These are phyloP conservation scores for Rhagologus leucostigma DNA, from an alignment of 2,113 vertebrate genomes.

Conservation along the genomic window DNA sequence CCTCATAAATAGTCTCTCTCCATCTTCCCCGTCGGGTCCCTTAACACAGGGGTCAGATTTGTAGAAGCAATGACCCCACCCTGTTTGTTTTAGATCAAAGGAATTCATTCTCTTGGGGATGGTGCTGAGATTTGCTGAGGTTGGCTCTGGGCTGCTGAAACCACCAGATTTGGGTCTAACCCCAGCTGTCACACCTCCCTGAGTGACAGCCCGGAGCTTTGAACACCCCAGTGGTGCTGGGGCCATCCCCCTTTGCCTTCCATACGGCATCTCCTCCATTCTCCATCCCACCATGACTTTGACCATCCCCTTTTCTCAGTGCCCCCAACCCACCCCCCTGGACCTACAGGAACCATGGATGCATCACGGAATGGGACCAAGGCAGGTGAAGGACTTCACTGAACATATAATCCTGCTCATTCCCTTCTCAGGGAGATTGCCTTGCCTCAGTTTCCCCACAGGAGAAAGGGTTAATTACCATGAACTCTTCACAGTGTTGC, in stretches of 20 bases:
- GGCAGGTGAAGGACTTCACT: neutral
- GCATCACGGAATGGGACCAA: neutral
- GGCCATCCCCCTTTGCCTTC: neutral
- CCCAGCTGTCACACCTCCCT: neutral
- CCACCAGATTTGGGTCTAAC: neutral
- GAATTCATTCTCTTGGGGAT: neutral
- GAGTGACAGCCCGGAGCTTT: neutral
- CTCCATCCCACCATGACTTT: neutral
- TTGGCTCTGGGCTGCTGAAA: neutral
- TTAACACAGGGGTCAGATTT: fast-evolving
- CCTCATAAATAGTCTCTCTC: neutral
- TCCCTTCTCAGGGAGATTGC: neutral
- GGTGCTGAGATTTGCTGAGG: neutral
- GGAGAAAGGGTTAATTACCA: neutral
- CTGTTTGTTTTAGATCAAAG: neutral
- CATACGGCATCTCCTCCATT: neutral
- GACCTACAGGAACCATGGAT: neutral
- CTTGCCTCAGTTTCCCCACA: neutral
- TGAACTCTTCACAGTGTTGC: neutral
- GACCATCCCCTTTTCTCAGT: fast-evolving
- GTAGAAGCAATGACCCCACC: neutral
- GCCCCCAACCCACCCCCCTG: neutral
- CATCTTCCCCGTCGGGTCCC: neutral
- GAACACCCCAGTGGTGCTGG: neutral
- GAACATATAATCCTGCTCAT: neutral